phyloP scores from a whole-genome alignment of 2,888 invertebrate species.

The Itoplectis maculator region DNA sequence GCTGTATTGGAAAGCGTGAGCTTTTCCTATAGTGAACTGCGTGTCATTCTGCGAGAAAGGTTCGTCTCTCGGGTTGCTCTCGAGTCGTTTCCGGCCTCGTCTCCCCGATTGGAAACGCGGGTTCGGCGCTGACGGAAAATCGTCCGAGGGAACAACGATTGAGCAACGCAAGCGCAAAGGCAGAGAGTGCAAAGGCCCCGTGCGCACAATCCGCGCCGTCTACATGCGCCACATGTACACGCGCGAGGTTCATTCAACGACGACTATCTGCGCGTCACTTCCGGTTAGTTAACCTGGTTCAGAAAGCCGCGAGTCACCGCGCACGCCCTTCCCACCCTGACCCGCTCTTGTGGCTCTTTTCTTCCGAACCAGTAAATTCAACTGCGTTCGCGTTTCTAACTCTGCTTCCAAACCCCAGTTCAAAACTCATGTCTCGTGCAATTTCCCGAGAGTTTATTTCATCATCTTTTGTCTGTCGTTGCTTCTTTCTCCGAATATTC shows the following conservation, averaged over 20 bases:
- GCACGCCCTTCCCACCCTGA: constrained; percentile 55
- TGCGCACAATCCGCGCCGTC: constrained; percentile 40
- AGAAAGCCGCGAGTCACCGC: constrained; percentile 67
- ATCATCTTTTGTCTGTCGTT: background rate
- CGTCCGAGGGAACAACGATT: constrained; percentile 47
- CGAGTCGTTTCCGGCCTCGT: constrained; percentile 33
- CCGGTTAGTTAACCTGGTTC: constrained; percentile 81
- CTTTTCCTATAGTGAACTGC: constrained; percentile 8
- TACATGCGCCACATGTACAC: constrained; percentile 64
- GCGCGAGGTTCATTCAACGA: constrained; percentile 74
- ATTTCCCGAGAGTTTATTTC: background rate
- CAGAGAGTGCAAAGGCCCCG: constrained; percentile 17
- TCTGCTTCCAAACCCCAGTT: constrained; percentile 15
- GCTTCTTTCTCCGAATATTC: background rate
- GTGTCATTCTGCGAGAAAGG: constrained; percentile 31
- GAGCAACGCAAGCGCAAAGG: constrained; percentile 67
- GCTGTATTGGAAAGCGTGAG: constrained; percentile 11
- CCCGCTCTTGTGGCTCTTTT: constrained; percentile 53
- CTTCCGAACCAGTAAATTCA: constrained; percentile 61
- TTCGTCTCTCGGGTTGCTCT: constrained; percentile 21
- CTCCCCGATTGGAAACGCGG: constrained; percentile 36
- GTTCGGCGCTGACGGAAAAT: constrained; percentile 37
- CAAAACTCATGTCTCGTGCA: background rate
- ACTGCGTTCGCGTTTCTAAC: constrained; percentile 52
- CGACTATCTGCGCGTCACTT: constrained; percentile 78